Conservation (phyloP, 1,140 invertebrate genomes). For the Phocides pigmalion region DNA sequence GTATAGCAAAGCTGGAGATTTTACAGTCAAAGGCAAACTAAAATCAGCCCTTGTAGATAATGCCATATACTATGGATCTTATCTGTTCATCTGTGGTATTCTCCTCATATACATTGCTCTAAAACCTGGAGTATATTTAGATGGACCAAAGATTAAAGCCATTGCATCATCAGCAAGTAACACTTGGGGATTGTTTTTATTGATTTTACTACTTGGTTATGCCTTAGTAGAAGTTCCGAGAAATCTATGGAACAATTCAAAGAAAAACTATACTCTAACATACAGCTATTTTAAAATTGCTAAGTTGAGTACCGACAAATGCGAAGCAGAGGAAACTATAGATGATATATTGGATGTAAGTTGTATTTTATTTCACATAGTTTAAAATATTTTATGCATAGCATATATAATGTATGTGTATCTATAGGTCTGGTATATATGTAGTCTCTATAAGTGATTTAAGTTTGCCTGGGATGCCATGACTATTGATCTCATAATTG, state of each 20-base stretch:
- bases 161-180: conserved; percentile 99
- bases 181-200: conserved; percentile 98
- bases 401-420: too few relatives aligned
- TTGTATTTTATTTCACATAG: conserved; percentile 9
- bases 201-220: conserved; percentile 97
- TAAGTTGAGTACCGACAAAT: conserved; percentile 98
- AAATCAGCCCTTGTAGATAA: conserved; percentile 98
- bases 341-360: conserved; percentile 96
- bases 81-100: conserved; percentile 97
- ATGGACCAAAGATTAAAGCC: conserved; percentile 97
- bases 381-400: too few relatives aligned
- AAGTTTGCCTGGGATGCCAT: too few relatives aligned
- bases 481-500: too few relatives aligned
- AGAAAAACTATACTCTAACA: conserved; percentile 91
- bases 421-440: too few relatives aligned
- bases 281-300: conserved; percentile 98
- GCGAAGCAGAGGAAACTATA: conserved; percentile 97
- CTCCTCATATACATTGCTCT: conserved; percentile 97
- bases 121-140: conserved; percentile 94
- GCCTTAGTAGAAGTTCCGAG: conserved; percentile 98
- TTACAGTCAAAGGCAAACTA: conserved; percentile 96
- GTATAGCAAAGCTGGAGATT: conserved; percentile 99
- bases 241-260: conserved; percentile 93
- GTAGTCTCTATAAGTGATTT: too few relatives aligned
- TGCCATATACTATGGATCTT: conserved; percentile 99